phyloP scores from a whole-genome alignment of 2,797 vertebrate genomes.

The Sebastes flavidus region DNA sequence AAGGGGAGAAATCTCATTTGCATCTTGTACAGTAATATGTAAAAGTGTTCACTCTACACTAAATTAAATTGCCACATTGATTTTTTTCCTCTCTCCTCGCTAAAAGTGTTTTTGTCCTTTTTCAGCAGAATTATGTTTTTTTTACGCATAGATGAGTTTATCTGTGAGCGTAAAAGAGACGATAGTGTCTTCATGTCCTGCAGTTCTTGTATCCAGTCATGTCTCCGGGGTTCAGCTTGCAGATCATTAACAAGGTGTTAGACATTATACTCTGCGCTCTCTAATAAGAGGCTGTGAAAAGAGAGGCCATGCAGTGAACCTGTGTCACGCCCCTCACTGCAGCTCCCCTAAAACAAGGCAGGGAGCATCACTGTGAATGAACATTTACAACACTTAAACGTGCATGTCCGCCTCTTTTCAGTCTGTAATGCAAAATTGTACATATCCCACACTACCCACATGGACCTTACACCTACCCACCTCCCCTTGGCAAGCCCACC shows the following conservation, averaged over 20 bases:
- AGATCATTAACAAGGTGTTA: constrained; percentile 64
- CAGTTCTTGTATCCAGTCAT: constrained; percentile 16
- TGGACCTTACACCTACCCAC: background rate
- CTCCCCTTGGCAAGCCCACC: constrained; percentile 5
- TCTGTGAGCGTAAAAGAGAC: constrained; percentile 42
- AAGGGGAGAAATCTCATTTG: constrained; percentile 76
- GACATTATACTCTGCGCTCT: constrained; percentile 42
- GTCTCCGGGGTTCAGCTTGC: constrained; percentile 44
- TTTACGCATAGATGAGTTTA: constrained; percentile 50
- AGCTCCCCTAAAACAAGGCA: constrained; percentile 13
- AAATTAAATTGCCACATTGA: constrained; percentile 73
- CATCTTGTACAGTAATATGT: constrained; percentile 77
- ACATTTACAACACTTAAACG: constrained; percentile 31
- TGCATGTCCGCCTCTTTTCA: background rate
- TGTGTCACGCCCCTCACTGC: background rate
- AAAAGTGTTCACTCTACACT: constrained; percentile 73
- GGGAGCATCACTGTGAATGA: constrained; percentile 4
- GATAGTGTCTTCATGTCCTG: constrained; percentile 29
- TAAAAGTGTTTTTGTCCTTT: constrained; percentile 52
- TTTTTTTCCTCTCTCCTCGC: constrained; percentile 48
- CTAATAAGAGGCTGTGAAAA: constrained; percentile 39
- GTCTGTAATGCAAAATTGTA: background rate
- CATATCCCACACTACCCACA: background rate
- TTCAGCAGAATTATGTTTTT: constrained; percentile 56
- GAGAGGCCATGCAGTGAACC: constrained; percentile 20